Evolutionary conservation across 2,113 vertebrate genomes (phyloP), one percentile per base, ranked within the genome.

Genomic region (Tichodroma muraria): DNA sequence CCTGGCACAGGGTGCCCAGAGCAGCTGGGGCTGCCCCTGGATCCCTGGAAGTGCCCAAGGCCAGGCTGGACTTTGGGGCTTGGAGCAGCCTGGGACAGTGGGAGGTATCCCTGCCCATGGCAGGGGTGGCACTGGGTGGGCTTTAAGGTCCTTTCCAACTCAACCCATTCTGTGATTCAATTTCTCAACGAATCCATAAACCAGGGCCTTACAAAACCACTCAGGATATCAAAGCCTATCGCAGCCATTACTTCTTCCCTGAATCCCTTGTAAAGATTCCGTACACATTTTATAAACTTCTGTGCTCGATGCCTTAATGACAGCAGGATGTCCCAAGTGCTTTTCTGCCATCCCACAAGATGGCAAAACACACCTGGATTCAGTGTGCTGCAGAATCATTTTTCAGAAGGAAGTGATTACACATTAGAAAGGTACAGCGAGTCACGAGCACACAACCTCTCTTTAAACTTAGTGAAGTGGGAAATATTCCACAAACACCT

Each of bases 51-150:
- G n/a, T 81, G 69, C 0, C 53, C 61, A n/a, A 81, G 61, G n/a
- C 61, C 69, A 53, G 61, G 53, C 0, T 81, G 68, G 75, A 56
- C 8, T 2, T 0, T 37, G 15, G 56, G n/a, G 56, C 47, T 38
- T 13, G 49, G 37, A 81, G 53, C 53, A 30, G 5, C 60, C n/a
- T 75, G 79, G 47, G 54, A 35, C 1, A 35, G 54, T 69, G 47
- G 63, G 0, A 89, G n/a, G 31, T 54, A 54, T 68, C 78, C 54
- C 61, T 89, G 70, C 16, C 20, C 45, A 12, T 25, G 53, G 78
- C 53, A 60, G 37, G 23, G 22, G 6, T 35, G 70, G 24, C 0
- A 40, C 1, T 17, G 24, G 54, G 0, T 16, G 40, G 2, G 6
- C 3, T 76, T 40, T 61, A 0, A 13, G 12, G 0, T 28, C 31